Evolutionary conservation across 2,113 vertebrate species (phyloP).

Genomic region (Chaetodon auriga): DNA sequence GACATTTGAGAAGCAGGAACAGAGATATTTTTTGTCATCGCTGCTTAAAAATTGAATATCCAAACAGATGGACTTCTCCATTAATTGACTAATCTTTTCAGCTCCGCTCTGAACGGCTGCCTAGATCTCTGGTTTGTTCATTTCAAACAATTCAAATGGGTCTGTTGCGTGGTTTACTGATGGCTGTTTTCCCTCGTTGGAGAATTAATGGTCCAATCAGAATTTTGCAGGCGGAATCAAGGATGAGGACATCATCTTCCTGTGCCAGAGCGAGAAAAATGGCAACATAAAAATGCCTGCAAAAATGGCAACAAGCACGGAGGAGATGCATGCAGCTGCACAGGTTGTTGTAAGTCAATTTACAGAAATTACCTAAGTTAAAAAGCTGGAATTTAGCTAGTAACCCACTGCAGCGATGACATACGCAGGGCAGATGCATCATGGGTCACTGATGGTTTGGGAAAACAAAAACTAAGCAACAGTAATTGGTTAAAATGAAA

Average conservation of each 20-base stretch:
- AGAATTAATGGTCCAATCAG: neutral
- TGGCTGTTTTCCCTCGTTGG: neutral
- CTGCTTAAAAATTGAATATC: neutral
- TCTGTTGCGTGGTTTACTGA: neutral
- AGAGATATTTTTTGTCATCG: neutral
- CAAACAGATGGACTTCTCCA: neutral
- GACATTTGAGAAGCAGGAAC: neutral
- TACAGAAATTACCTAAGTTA: neutral
- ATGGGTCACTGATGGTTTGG: neutral
- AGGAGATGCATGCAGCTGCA: conserved; percentile 2
- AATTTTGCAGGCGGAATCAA: neutral
- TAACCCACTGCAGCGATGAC: neutral
- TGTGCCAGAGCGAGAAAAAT: too few relatives aligned
- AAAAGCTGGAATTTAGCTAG: neutral
- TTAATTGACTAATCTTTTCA: neutral
- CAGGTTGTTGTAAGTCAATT: neutral
- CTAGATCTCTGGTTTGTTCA: neutral
- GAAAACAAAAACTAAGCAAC: neutral
- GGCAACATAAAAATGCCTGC: too few relatives aligned
- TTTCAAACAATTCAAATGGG: neutral
- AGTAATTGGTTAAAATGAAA: neutral
- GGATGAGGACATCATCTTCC: too few relatives aligned
- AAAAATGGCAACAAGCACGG: neutral
- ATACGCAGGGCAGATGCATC: neutral
- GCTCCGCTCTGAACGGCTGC: neutral